Base-by-base conservation (phyloP, 2,797 vertebrate genomes). In the Rallus crepitans region DNA sequence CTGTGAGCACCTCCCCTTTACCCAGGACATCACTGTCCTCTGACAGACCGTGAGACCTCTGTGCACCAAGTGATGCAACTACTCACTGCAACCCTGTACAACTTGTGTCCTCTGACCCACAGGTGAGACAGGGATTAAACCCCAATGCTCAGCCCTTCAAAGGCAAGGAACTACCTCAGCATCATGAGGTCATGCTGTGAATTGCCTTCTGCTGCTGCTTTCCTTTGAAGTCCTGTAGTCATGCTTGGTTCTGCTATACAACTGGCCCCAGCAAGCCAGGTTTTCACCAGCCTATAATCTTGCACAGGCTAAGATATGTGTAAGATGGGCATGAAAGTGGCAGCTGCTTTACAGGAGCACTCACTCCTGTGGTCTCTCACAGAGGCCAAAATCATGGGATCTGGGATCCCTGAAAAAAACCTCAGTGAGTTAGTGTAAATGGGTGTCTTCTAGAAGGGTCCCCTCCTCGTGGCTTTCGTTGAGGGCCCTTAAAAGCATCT, bases 141-240 rank as follows among this genome's bases (percentile, higher is more conserved):
- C 11, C 78, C 7, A 20, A 24, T 6, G 33, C 55, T 69, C 42
- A 78, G 52, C 69, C 66, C 79, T 35, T 23, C 42, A 27, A 31
- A 57, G 83, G 64, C 86, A 30, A 80, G 91, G 83, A 83, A 25
- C 76, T 70, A 55, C 64, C 89, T 86, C 86, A 47, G 1, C 37
- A 27, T 16, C 60, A 42, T 13, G 72, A 82, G 89, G 82, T 86
- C 72, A 2, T 7, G 37, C 87, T 59, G 77, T 31, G 55, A 69
- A 63, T 13, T 63, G 69, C 7, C 9, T 2, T 2, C 35, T 25
- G 14, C 40, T 72, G 30, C 15, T 3, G 8, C 53, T 65, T 59
- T 35, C 37, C 33, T 56, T 40, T 8, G 8, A 2, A 10, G 14
- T 5, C 24, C 82, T 11, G 39, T 1, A 7, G 64, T 18, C 50